Evolutionary conservation across 2,113 vertebrate species (phyloP).

Genomic region (Scomber scombrus): DNA sequence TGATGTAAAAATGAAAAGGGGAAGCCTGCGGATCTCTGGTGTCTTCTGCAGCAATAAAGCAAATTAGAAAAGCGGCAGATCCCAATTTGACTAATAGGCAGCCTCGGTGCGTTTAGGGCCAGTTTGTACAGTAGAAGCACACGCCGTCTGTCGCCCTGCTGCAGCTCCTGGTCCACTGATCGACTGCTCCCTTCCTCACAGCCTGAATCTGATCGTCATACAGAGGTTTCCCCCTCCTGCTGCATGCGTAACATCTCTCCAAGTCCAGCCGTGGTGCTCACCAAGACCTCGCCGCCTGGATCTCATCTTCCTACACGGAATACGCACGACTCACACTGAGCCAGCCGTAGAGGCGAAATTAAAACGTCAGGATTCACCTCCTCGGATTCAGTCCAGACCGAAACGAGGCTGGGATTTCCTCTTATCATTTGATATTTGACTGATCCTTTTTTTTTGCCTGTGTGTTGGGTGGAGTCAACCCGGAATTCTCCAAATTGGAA

Average conservation of each 20-base stretch:
- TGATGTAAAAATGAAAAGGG: constrained; percentile 76
- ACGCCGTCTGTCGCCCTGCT: constrained; percentile 17
- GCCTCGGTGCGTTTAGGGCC: constrained; percentile 64
- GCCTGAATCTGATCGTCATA: constrained; percentile 76
- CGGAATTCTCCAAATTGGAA: constrained; percentile 79
- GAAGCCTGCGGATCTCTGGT: constrained; percentile 69
- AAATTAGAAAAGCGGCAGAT: constrained; percentile 36
- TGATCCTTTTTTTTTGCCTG: constrained; percentile 63
- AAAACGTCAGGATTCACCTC: constrained; percentile 48
- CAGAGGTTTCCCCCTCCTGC: constrained; percentile 81
- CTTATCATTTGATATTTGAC: constrained; percentile 76
- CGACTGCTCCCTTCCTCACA: constrained; percentile 63
- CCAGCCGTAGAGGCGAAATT: constrained; percentile 53
- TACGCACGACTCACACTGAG: constrained; percentile 66
- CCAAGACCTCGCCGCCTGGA: constrained; percentile 59
- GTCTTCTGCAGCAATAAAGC: constrained; percentile 45
- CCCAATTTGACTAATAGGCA: constrained; percentile 45
- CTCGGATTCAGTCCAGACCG: constrained; percentile 50
- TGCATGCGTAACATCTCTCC: constrained; percentile 78
- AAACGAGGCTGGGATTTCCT: constrained; percentile 80
- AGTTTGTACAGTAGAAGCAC: constrained; percentile 15
- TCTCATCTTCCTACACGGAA: constrained; percentile 67
- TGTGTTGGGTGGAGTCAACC: constrained; percentile 83
- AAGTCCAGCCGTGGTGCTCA: constrained; percentile 70
- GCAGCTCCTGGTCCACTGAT: constrained; percentile 56